Evolutionary conservation across 2,113 vertebrate genomes (phyloP).

Genomic region (Chitala chitala): DNA sequence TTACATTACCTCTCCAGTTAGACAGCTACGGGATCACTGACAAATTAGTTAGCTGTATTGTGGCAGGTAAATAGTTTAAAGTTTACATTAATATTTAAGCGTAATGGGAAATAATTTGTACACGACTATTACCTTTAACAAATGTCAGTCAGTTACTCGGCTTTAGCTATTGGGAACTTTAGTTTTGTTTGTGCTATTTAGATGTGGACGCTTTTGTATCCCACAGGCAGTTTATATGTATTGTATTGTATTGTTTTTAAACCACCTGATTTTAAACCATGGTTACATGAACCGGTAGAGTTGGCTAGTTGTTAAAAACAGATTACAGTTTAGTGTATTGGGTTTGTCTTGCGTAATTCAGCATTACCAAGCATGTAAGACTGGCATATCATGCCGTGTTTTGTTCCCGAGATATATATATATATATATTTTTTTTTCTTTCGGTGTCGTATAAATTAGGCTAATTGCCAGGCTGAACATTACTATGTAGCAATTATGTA

Average conservation of each 20-base stretch:
- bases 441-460: too few relatives aligned
- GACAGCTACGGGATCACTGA: background rate
- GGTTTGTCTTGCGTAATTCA: background rate
- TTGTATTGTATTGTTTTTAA: constrained; percentile 2
- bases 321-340: background rate
- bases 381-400: background rate
- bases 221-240: background rate
- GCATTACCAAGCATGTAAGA: background rate
- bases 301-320: background rate
- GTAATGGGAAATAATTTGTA: too few relatives aligned
- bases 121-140: background rate
- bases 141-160: background rate
- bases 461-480: too few relatives aligned
- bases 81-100: background rate
- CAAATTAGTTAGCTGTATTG: background rate
- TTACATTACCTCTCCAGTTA: background rate
- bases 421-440: background rate
- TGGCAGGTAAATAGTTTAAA: background rate
- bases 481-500: too few relatives aligned
- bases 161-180: background rate
- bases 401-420: background rate
- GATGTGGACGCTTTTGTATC: background rate
- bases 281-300: background rate
- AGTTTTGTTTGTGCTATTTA: background rate
- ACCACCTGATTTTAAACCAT: too few relatives aligned